phyloP scores from a whole-genome alignment of 2,113 vertebrate species.

The Gobius niger region DNA sequence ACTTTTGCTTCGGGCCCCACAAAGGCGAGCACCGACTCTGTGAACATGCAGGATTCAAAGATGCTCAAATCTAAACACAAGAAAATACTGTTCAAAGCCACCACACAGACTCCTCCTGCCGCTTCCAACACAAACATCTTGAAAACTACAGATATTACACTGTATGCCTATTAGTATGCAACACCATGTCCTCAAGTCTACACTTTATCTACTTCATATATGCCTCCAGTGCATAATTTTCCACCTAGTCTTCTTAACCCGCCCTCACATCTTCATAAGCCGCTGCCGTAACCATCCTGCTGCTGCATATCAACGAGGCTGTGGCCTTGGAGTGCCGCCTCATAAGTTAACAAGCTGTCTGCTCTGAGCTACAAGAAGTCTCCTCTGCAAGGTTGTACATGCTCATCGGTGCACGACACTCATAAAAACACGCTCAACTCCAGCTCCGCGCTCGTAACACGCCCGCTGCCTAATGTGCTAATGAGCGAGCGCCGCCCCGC shows the following conservation, averaged over 20 bases:
- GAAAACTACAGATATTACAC: no score
- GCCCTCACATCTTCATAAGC: conserved; percentile 18
- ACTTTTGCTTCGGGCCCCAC: no score
- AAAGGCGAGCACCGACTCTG: no score
- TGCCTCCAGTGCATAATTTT: conserved; percentile 7
- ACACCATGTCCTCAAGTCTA: no score
- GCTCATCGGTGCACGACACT: conserved; percentile 25
- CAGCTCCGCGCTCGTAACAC: conserved; percentile 14
- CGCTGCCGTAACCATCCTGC: conserved; percentile 15
- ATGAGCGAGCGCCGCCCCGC: conserved; percentile 26
- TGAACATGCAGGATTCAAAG: no score
- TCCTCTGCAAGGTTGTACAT: conserved; percentile 23
- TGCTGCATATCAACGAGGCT: conserved; percentile 20
- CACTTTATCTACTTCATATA: conserved; percentile 2
- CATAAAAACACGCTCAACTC: conserved; percentile 26
- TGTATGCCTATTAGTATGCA: no score
- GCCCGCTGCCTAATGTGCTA: conserved; percentile 21
- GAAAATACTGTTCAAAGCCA: no score
- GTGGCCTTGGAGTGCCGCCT: conserved; percentile 26
- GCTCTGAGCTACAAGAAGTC: conserved; percentile 23
- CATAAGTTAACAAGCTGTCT: conserved; percentile 40
- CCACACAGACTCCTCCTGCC: no score
- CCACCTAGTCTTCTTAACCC: conserved; percentile 20
- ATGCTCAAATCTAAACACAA: no score
- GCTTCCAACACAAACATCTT: no score